Evolutionary conservation across 2,888 invertebrate species (phyloP).

Genomic region (Ellobium chinense): DNA sequence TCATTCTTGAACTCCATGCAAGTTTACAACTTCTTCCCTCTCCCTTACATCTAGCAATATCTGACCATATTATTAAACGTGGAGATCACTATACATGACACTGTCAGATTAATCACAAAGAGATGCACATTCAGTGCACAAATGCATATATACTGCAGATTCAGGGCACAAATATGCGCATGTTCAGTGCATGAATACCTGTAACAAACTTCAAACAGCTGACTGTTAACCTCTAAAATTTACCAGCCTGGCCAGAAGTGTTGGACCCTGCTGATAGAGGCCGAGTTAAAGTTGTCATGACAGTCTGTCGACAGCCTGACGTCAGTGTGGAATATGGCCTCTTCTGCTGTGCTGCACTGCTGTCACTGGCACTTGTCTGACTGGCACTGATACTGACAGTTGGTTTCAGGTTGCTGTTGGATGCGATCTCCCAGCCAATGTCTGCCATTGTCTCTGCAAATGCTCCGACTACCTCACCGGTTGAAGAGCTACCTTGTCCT

Average conservation of each 20-base stretch:
- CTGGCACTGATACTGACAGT: background rate
- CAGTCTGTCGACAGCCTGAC: background rate
- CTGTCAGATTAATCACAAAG: too few relatives aligned
- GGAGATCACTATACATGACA: too few relatives aligned
- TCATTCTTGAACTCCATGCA: too few relatives aligned
- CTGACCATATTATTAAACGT: too few relatives aligned
- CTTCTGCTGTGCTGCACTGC: background rate
- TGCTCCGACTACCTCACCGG: constrained; percentile 60
- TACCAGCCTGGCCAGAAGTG: background rate
- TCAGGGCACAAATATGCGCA: too few relatives aligned
- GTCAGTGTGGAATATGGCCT: constrained; percentile 29
- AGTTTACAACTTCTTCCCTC: too few relatives aligned
- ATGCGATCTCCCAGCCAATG: constrained; percentile 63
- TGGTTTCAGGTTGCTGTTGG: constrained; percentile 50
- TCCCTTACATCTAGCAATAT: too few relatives aligned
- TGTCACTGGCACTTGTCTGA: constrained; percentile 10
- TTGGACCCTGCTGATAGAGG: constrained; percentile 6
- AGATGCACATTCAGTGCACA: too few relatives aligned
- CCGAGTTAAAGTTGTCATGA: constrained; percentile 21
- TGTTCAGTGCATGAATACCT: too few relatives aligned
- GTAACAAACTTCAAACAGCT: too few relatives aligned
- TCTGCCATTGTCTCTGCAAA: constrained; percentile 60
- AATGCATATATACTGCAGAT: too few relatives aligned
- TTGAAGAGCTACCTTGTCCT: constrained; percentile 76
- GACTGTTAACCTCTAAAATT: too few relatives aligned